These are phyloP conservation scores for Urocyon cinereoargenteus DNA, from an alignment of 2,797 vertebrate genomes.

Conservation along the genomic window DNA sequence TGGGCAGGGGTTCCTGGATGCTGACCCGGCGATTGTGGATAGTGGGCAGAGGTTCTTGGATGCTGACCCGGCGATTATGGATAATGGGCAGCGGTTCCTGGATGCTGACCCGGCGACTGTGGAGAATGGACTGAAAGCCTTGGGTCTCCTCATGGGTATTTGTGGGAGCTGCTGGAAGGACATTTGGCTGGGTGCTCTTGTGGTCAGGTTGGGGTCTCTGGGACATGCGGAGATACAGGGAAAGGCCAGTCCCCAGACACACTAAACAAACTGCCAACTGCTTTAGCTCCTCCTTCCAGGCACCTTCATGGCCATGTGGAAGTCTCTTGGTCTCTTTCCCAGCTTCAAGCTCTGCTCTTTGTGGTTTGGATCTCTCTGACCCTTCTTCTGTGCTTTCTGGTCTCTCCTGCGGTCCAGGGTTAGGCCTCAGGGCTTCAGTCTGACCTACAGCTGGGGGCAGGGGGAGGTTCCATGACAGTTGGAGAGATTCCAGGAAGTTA, in stretches of 20 bases:
- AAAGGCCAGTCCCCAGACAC: background rate
- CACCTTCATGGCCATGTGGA: background rate
- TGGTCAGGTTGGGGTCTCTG: background rate
- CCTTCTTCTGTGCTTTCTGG: background rate
- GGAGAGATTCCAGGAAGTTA: slow-evolving; percentile 69
- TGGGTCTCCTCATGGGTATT: background rate
- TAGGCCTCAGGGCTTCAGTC: background rate
- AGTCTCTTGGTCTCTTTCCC: background rate
- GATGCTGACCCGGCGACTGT: background rate
- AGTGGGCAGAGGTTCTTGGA: fast-evolving
- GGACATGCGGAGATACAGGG: slow-evolving; percentile 37
- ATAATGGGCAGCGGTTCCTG: fast-evolving
- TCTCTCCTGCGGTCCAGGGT: background rate
- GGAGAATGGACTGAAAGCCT: fast-evolving
- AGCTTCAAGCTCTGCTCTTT: background rate
- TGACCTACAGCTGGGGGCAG: background rate
- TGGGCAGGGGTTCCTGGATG: background rate
- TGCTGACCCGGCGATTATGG: fast-evolving
- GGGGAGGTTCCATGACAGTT: slow-evolving; percentile 78
- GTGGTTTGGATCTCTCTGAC: background rate
- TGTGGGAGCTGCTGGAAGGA: background rate
- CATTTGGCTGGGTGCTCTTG: background rate
- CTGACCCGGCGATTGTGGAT: background rate
- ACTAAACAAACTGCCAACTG: background rate
- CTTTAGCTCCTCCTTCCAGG: background rate